Evolutionary conservation across 2,113 vertebrate species (phyloP), one percentile per base, ranked within the genome.

Genomic region (Phycodurus eques): DNA sequence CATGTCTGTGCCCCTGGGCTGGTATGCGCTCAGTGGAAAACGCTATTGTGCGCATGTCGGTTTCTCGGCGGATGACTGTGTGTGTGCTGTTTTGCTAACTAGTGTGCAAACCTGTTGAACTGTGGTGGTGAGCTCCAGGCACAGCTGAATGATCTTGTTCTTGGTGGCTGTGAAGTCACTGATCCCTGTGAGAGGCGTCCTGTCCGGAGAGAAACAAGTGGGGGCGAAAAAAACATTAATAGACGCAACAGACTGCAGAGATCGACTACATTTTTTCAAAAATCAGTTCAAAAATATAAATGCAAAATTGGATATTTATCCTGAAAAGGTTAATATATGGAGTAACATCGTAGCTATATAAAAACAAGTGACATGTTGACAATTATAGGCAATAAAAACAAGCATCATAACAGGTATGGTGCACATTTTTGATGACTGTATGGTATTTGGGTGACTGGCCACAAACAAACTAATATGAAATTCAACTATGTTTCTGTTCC

Each of bases 111-210:
- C 98, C 98, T 99, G 96, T 87, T 99, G 98, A 88, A 99, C 98
- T 60, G 95, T 95, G 65, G 97, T 98, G 67, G 98, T 99, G 83
- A 99, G 92, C 81, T 98, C 96, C 91, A 99, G 90, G 88, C 98
- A 99, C 68, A 98, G 94, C 77, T 98, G 96, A 87, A 99, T 98
- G 87, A 99, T 97, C 91, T 97, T 97, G 91, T 98, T 99, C 94
- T 98, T 99, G 64, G 95, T 97, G 78, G 93, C 80, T 43, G 96
- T 96, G 90, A 97, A 98, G 87, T 99, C 98, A 66, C 96, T 96
- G 87, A 99, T 96, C 72, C 96, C 97, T 61, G 96, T 95, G 87
- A 99, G 94, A 0, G 97, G 96, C 7, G 96, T 94, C 92, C 98
- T 99, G 83, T 8, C 80, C 87, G 43, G 75, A 86, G 75, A 94